Evolutionary conservation across 1,140 invertebrate genomes (phyloP), one percentile per base, ranked within the genome.

Genomic region (Ceratina australensis): DNA sequence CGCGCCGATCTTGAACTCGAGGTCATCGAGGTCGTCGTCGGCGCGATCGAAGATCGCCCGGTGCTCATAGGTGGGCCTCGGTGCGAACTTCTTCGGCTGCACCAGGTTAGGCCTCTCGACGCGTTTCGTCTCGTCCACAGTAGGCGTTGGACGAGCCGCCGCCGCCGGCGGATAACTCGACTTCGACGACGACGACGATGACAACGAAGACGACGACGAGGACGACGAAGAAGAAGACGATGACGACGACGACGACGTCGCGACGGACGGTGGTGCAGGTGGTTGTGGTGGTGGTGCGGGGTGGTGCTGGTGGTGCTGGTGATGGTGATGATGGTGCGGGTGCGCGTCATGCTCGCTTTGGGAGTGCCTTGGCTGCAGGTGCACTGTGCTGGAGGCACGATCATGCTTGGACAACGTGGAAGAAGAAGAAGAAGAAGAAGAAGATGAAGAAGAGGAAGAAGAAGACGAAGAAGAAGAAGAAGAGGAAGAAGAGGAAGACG

Each of bases 41-140:
- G 85, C 87, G 86, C 89, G 90, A 87, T 91, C 90, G 83, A 91
- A 86, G 82, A 91, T 88, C 77, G 90, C 89, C 80, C 90, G 87
- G 85, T 91, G 90, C 84, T 92, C 91, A 87, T 90, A 92, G 84
- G 90, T 91, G 63, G 91, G 91, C 86, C 91, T 88, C 81, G 91
- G 91, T 86, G 90, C 91, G 80, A 90, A 90, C 83, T 89, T 90
- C 87, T 90, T 91, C 85, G 72, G 84, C 28, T 65, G 68, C 65
- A 82, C 66, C 72, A 80, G 66, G 68, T 72, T 72, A 57, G 83
- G 86, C 61, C 72, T 64, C 85, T 90, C 91, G 88, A 85, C 89
- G 78, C 83, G 82, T 81, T 86, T 85, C 78, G 85, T 85, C 84
- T 90, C 88, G 83, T 88, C 86, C 84, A 88, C 88, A 81, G 89